Percentiles rank a stretch among this genome's conserved stretches.
These are phyloP conservation scores for Cinclus mexicanus DNA, from an alignment of 2,113 vertebrate genomes.

Conservation along the genomic window DNA sequence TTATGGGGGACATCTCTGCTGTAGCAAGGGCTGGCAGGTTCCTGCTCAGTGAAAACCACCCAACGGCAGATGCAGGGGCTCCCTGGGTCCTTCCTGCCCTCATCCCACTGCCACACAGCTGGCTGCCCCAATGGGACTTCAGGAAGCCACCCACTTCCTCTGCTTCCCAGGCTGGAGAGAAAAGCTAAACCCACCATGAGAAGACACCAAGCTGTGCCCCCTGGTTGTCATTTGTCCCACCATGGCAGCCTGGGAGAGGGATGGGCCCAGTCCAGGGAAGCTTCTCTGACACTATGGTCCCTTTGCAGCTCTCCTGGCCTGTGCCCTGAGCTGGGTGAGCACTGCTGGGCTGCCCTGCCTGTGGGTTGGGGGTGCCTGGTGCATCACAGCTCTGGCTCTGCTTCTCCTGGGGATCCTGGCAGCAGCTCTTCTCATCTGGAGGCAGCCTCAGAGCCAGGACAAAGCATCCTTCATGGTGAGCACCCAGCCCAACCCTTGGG, in stretches of 20 bases:
- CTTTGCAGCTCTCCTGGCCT: constrained; percentile 68
- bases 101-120: neutral
- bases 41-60: neutral
- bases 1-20: fast-evolving
- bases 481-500: neutral
- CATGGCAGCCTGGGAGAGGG: neutral
- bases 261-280: neutral
- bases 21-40: neutral
- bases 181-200: neutral
- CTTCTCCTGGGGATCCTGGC: constrained; percentile 58
- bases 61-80: neutral
- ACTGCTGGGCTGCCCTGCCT: constrained; percentile 67
- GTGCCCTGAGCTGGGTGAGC: constrained; percentile 67
- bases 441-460: constrained; percentile 78
- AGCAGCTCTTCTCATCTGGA: constrained; percentile 75
- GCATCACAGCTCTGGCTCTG: constrained; percentile 67
- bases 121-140: fast-evolving
- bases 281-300: neutral
- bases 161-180: neutral
- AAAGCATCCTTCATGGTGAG: constrained; percentile 84
- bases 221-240: neutral
- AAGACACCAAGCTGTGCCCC: neutral
- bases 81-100: neutral
- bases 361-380: constrained; percentile 60
- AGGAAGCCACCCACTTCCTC: neutral